phyloP scores from a whole-genome alignment of 2,113 vertebrate species.

The Myiopsitta monachus region DNA sequence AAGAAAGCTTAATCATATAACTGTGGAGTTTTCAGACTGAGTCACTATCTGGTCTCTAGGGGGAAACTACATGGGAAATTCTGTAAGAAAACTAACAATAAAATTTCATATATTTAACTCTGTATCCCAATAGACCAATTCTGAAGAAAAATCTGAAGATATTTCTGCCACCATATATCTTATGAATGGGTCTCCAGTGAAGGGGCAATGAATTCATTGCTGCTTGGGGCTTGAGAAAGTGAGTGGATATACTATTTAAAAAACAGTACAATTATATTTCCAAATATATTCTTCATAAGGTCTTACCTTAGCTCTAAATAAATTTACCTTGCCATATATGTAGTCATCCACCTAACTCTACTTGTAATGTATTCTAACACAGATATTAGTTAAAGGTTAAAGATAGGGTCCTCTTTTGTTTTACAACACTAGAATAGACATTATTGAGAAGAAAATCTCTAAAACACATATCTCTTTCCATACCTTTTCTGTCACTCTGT shows the following conservation, averaged over 20 bases:
- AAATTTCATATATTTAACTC: not conserved
- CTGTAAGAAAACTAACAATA: not conserved
- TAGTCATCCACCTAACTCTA: not conserved
- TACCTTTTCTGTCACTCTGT: not conserved
- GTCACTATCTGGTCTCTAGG: not conserved
- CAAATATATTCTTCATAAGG: not conserved
- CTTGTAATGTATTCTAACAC: not conserved
- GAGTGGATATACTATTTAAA: not conserved
- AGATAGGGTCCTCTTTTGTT: not conserved
- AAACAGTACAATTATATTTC: not conserved
- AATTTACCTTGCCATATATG: not conserved
- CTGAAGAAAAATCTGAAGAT: not conserved
- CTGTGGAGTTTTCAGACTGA: not conserved
- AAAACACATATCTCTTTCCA: not conserved
- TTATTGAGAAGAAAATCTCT: not conserved
- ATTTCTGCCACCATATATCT: not conserved
- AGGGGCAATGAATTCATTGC: not conserved
- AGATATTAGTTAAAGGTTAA: not conserved
- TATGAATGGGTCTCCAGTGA: not conserved
- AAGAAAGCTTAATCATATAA: not conserved
- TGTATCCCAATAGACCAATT: not conserved
- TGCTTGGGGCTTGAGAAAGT: not conserved
- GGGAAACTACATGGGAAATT: not conserved
- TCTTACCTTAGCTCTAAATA: not conserved
- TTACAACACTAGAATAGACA: not conserved